A percentile compares a stretch with the other conserved stretches of the same genome.
These are phyloP conservation scores for Paramormyrops hopkinsi DNA, from an alignment of 2,797 vertebrate genomes.

Conservation along the genomic window DNA sequence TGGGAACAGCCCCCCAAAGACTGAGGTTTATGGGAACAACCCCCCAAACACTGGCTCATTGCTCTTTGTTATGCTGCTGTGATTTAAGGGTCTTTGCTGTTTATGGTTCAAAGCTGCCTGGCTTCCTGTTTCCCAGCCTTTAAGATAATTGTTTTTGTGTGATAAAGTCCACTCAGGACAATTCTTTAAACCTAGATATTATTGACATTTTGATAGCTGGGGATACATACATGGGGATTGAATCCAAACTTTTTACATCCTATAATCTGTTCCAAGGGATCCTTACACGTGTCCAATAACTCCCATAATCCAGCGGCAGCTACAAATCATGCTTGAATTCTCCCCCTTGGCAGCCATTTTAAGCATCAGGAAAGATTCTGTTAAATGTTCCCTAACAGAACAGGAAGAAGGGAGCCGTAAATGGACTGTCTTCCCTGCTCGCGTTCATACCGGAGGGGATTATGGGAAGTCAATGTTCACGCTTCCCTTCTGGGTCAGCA, in stretches of 20 bases:
- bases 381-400: background rate
- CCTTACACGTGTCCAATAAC: background rate
- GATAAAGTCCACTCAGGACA: background rate
- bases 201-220: background rate
- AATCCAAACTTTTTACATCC: background rate
- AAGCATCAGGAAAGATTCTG: background rate
- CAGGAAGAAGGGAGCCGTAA: slow-evolving; percentile 6
- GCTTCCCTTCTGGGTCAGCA: slow-evolving; percentile 19
- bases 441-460: slow-evolving; percentile 26
- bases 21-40: background rate
- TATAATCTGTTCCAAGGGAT: background rate
- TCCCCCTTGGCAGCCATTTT: background rate
- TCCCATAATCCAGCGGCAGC: background rate
- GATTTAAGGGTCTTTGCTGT: background rate
- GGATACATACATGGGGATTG: background rate
- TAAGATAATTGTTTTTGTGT: background rate
- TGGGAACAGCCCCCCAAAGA: no score
- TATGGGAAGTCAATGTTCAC: slow-evolving; percentile 10
- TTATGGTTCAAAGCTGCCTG: background rate
- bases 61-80: background rate
- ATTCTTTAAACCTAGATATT: background rate
- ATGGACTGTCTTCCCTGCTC: background rate
- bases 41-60: background rate
- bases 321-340: background rate
- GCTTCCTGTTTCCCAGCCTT: background rate